Evolutionary conservation across 2,797 vertebrate species (phyloP).

Genomic region (Anguilla pacifica): DNA sequence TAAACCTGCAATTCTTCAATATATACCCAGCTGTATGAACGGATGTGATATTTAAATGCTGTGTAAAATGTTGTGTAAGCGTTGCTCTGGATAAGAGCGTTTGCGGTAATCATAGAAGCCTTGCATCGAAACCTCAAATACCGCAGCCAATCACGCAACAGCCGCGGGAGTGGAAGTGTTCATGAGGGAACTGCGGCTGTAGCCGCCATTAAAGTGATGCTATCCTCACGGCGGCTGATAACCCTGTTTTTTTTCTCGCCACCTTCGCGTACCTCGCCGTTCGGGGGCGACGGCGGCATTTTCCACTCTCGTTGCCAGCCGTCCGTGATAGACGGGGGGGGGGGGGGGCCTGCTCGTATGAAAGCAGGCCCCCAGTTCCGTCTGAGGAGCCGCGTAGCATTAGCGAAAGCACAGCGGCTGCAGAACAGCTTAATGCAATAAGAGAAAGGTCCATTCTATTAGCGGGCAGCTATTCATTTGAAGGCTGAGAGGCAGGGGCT

Average conservation of each 20-base stretch:
- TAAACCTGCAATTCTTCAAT: too few relatives aligned
- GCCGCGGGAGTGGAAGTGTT: neutral
- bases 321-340: neutral
- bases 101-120: neutral
- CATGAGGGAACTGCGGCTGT: neutral
- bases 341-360: neutral
- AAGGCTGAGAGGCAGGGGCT: slow-evolving; percentile 33
- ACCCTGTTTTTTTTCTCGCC: neutral
- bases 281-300: neutral
- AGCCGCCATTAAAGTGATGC: neutral
- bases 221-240: neutral
- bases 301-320: neutral
- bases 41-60: too few relatives aligned
- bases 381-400: slow-evolving; percentile 33
- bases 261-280: neutral
- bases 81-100: neutral
- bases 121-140: too few relatives aligned
- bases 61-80: too few relatives aligned
- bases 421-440: slow-evolving; percentile 39
- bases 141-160: neutral
- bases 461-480: slow-evolving; percentile 34
- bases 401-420: slow-evolving; percentile 34
- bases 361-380: slow-evolving; percentile 35
- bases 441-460: slow-evolving; percentile 53
- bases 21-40: too few relatives aligned